A percentile compares a stretch with the other conserved stretches of the same genome.
Evolutionary conservation across 2,113 vertebrate species (phyloP).

Genomic region (Sander lucioperca): DNA sequence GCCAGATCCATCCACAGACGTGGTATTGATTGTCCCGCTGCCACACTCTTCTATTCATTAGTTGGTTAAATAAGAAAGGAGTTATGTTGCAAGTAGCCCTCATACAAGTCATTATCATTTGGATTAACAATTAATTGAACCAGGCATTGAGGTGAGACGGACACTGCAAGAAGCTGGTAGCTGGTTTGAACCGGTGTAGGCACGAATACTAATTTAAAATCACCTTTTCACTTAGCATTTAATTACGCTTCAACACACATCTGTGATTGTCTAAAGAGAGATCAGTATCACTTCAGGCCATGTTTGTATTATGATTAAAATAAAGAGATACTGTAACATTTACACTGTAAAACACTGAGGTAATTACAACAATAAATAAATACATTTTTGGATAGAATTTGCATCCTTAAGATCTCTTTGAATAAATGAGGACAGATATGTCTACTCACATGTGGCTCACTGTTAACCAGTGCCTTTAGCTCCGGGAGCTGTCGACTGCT

Average conservation of each 20-base stretch:
- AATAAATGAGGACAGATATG: neutral
- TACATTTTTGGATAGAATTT: neutral
- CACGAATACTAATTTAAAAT: conserved; percentile 42
- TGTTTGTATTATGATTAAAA: conserved; percentile 30
- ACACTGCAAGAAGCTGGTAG: conserved; percentile 22
- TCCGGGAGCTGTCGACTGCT: conserved; percentile 86
- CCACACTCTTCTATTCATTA: conserved; percentile 71
- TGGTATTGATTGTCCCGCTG: conserved; percentile 69
- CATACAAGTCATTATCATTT: conserved; percentile 66
- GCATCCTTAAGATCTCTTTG: neutral
- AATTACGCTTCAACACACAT: conserved; percentile 36
- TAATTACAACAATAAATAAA: conserved; percentile 4
- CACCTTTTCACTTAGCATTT: conserved; percentile 34
- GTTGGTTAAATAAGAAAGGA: conserved; percentile 70
- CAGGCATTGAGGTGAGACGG: conserved; percentile 53
- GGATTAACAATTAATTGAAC: conserved; percentile 67
- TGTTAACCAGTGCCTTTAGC: conserved; percentile 85
- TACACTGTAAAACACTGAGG: neutral
- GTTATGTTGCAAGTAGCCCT: conserved; percentile 56
- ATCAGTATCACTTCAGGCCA: conserved; percentile 33
- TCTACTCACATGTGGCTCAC: conserved; percentile 92
- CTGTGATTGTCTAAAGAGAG: conserved; percentile 42
- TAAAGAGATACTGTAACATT: conserved; percentile 10
- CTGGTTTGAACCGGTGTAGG: conserved; percentile 16
- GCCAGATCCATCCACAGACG: conserved; percentile 47